Conservation (phyloP, 2,113 vertebrate genomes). For the Gopherus evgoodei region DNA sequence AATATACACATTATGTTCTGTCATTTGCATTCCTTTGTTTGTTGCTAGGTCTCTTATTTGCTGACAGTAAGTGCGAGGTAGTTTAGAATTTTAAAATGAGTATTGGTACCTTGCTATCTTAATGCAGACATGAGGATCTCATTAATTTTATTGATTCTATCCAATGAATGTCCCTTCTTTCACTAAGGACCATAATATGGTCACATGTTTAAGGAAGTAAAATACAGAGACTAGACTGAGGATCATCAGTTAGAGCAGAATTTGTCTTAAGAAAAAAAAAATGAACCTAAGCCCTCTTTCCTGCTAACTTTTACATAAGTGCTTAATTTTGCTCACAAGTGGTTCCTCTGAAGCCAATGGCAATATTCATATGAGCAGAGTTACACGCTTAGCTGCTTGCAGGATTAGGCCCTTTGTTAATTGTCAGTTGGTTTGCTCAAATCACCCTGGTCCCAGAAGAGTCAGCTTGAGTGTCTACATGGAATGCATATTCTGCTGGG, state of each 20-base stretch:
- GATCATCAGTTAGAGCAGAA: not conserved
- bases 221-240: not conserved
- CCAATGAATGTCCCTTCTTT: not conserved
- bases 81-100: not conserved
- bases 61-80: not conserved
- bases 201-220: not conserved
- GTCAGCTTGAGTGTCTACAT: not conserved
- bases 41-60: not conserved
- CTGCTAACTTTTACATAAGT: not conserved
- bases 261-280: too few species aligned
- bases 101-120: not conserved
- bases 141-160: not conserved
- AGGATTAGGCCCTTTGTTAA: not conserved
- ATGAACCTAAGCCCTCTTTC: not conserved
- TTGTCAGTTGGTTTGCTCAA: not conserved
- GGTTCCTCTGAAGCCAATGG: not conserved
- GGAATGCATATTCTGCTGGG: not conserved
- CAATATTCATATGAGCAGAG: not conserved
- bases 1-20: not conserved
- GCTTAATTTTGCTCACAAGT: not conserved
- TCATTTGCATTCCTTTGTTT: not conserved
- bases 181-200: not conserved
- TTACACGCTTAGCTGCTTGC: not conserved
- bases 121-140: not conserved
- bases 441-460: not conserved